Conservation (phyloP, 2,113 vertebrate species). For the Peromyscus leucopus region DNA sequence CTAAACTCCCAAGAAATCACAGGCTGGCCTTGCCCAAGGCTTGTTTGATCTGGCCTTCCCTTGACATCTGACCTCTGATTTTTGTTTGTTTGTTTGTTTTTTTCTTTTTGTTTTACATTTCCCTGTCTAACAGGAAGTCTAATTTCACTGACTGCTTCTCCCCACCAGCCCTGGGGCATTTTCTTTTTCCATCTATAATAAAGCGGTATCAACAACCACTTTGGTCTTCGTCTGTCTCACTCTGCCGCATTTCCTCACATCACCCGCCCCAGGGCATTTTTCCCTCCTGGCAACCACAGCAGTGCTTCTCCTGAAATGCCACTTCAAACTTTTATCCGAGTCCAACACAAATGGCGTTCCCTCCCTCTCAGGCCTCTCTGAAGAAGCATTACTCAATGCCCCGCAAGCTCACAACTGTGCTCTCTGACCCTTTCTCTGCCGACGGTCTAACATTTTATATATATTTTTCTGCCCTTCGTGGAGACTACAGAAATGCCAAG, state of each 20-base stretch:
- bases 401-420: not conserved
- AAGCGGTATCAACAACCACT: not conserved
- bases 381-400: constrained; percentile 19
- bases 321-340: not conserved
- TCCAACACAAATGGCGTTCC: not conserved
- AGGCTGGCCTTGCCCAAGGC: not conserved
- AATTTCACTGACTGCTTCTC: not conserved
- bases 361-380: not conserved
- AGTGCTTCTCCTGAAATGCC: not conserved
- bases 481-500: not conserved
- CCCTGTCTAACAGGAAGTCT: not conserved
- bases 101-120: not conserved
- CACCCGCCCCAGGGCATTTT: not conserved
- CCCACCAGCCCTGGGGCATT: not conserved
- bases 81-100: too few species aligned
- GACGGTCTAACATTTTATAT: not conserved
- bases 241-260: not conserved
- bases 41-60: not conserved
- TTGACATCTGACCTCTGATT: not conserved
- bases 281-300: not conserved
- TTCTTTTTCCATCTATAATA: not conserved
- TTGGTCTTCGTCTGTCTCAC: not conserved
- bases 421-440: not conserved
- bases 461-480: not conserved
- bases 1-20: not conserved